Evolutionary conservation across 2,113 vertebrate genomes (phyloP), one percentile per base, ranked within the genome.

Genomic region (Pelecanus crispus): DNA sequence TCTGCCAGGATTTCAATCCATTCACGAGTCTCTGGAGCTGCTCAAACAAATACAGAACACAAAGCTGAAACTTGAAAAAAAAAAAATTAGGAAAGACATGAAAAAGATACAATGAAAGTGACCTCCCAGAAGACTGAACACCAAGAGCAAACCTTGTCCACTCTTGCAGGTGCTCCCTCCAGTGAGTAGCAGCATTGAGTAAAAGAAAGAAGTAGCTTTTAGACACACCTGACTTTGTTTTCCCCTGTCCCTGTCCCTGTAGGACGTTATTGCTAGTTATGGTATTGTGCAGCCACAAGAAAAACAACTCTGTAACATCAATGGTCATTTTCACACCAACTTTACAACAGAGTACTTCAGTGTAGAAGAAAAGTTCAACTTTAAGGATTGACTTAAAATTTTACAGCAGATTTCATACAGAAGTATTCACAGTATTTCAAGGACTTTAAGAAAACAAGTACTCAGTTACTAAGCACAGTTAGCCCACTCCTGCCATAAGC

Each of bases 41-140:
- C 97, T 99, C 84, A 98, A 96, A 95, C 97, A 98, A 97, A 99
- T 98, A 95, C 86, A 96, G 65, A 98, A 98, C 84, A 96, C 98
- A 87, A 99, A 98, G 95, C 98, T 98, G 95, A 98, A 97, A 75
- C 95, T 98, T 49, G 97, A 98, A 89, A 98, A 98, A 84, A 97
- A 97, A 81, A 98, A 98, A 96, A 97, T 98, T 88, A 97, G 98
- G 58, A 98, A 97, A 96, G 97, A 98, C 65, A 86, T 98, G 63
- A 97, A 96, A 91, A 97, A 98, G 65, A 83, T 98, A 55, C 92
- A 87, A n/a, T 92, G 84, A 71, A 98, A 98, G 81, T 91, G 17
- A 75, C 25, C 8, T 83, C 38, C 24, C 7, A 98, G 91, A 44
- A 28, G 31, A 94, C 61, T 34, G 93, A 98, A 66, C 95, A 98